Percentiles rank a stretch among this genome's conserved stretches.
These are phyloP conservation scores for Turritopsis rubra DNA, from an alignment of 30 jellyfish, hydroid and myxozoan genomes.

Conservation along the genomic window DNA sequence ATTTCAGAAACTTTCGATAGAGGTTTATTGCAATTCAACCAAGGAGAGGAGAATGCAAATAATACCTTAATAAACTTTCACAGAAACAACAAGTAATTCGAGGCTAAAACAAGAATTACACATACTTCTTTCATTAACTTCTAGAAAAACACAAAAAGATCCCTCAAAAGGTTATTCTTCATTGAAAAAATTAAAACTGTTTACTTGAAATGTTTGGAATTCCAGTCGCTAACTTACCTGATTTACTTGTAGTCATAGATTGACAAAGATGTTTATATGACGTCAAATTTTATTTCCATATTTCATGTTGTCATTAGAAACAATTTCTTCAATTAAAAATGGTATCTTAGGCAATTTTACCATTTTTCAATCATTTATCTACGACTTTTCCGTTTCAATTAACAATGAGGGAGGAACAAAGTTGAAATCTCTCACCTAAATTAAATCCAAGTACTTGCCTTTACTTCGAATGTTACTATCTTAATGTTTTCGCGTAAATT, in stretches of 20 bases:
- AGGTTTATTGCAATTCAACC: background rate
- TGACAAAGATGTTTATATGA: background rate
- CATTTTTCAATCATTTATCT: too few species aligned
- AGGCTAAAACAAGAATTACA: background rate
- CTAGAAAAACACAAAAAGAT: too few species aligned
- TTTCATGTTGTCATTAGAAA: background rate
- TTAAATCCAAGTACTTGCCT: too few species aligned
- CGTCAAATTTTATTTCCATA: background rate
- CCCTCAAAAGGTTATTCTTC: too few species aligned
- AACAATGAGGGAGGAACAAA: background rate
- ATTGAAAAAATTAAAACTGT: too few species aligned
- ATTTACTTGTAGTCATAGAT: background rate
- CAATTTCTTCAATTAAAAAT: background rate
- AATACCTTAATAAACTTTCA: background rate
- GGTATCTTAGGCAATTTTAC: background rate
- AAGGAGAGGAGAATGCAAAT: background rate
- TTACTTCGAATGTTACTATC: too few species aligned
- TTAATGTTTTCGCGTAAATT: too few species aligned
- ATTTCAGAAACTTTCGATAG: background rate
- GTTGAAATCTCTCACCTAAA: too few species aligned
- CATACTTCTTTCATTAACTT: too few species aligned
- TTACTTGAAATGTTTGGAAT: background rate
- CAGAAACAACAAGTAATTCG: background rate
- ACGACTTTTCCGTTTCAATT: too few species aligned
- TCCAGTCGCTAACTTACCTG: background rate